Base-by-base conservation (phyloP, 2,888 invertebrate genomes). In the Ophion costatus region DNA sequence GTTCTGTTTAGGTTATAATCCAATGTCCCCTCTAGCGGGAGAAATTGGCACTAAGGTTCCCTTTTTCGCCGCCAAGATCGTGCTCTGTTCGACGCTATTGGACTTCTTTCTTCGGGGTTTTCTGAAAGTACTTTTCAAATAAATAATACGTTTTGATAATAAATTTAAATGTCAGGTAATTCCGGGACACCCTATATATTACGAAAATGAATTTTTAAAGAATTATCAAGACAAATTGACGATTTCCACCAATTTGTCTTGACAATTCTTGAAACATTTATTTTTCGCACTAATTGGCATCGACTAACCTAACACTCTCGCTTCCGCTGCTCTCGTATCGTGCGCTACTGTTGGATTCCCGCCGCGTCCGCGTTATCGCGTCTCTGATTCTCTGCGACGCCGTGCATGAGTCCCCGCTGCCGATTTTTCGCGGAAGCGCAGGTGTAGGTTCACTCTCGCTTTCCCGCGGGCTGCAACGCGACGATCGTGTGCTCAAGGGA, bases 391-490 rank as follows among this genome's bases (percentile, higher is more conserved):
- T 91, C 67, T 93, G 93, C n/a, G 93, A 93, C 0, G 93, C 92
- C 3, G 91, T 90, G 76, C 89, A 92, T 9, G 93, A 93, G 74
- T 93, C 93, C 59, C 91, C 89, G 51, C 83, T 78, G 20, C 87
- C 90, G 0, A 89, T 92, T 90, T 92, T 93, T 42, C 93, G 89
- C 1, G 93, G 92, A 45, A 93, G 87, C 3, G 93, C 93, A 0
- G 93, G 93, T 4, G 93, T 93, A 14, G 93, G 93, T 75, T 93
- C 93, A 83, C 93, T 93, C 86, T 93, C 93, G 87, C 93, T 93
- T 86, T 93, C 93, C 20, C 93, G 91, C 2, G 93, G 93, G 88
- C 93, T 93, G 87, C 93, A 93, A 66, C 91, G 91, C 9, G 93
- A 93, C 0, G 93, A 93, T 80, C 93, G 90, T 4, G 93, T 93